Evolutionary conservation across 2,888 invertebrate genomes (phyloP).

Genomic region (Xanthia icteritia): DNA sequence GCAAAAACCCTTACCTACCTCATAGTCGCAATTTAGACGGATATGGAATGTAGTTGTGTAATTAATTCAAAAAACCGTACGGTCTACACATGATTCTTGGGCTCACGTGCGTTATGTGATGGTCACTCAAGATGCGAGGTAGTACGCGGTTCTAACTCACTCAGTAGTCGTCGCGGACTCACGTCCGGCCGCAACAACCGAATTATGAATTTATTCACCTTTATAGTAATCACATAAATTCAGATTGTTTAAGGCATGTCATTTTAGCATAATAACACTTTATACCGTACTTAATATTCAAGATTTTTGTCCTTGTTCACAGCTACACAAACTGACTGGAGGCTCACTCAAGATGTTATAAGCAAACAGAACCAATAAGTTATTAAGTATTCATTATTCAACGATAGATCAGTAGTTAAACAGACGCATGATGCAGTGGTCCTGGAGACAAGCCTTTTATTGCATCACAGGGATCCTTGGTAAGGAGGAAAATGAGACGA

Average conservation of each 20-base stretch:
- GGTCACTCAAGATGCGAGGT: constrained; percentile 7
- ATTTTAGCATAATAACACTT: constrained; percentile 30
- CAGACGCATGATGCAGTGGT: constrained; percentile 73
- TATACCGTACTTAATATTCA: constrained; percentile 39
- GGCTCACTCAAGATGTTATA: constrained; percentile 60
- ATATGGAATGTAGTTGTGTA: neutral
- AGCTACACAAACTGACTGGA: constrained; percentile 57
- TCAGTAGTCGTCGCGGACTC: neutral
- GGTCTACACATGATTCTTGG: constrained; percentile 8
- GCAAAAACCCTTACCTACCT: neutral
- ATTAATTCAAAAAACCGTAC: constrained; percentile 12
- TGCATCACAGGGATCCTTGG: constrained; percentile 79
- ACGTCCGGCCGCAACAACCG: constrained; percentile 1
- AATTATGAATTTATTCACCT: constrained; percentile 32
- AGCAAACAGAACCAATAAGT: constrained; percentile 15
- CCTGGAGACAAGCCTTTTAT: constrained; percentile 75
- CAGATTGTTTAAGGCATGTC: constrained; percentile 19
- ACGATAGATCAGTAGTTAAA: constrained; percentile 32
- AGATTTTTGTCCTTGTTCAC: constrained; percentile 58
- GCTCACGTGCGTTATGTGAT: constrained; percentile 16
- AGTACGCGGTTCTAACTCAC: constrained; percentile 9
- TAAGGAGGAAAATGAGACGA: constrained; percentile 73
- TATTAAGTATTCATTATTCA: constrained; percentile 16
- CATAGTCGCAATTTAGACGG: neutral
- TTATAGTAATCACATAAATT: constrained; percentile 39